Percentiles rank a stretch among this genome's conserved stretches.
phyloP scores from a whole-genome alignment of 2,113 vertebrate species.

The Cyprinodon tularosa region DNA sequence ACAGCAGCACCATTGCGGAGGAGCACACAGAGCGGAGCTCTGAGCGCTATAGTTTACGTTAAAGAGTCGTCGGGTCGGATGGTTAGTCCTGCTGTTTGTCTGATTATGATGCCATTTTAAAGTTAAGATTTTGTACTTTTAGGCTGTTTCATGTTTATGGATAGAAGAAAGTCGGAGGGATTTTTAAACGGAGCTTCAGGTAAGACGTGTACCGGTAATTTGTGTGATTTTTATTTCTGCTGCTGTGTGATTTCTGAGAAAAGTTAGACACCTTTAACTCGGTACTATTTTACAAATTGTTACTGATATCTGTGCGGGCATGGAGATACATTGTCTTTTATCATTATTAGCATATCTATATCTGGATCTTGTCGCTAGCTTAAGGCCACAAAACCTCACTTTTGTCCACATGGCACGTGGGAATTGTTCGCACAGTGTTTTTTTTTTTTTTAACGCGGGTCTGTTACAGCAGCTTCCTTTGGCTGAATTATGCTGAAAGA shows the following conservation, averaged over 20 bases:
- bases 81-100: not conserved
- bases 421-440: not conserved
- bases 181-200: slow-evolving; percentile 56
- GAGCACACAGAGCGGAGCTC: not conserved
- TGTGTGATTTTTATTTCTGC: not conserved
- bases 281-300: too few species aligned
- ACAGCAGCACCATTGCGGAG: slow-evolving; percentile 2
- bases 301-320: not conserved
- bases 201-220: slow-evolving; percentile 7
- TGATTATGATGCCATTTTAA: slow-evolving; percentile 17
- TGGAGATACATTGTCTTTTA: not conserved
- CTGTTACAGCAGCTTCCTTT: not conserved
- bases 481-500: not conserved
- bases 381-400: not conserved
- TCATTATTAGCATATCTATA: not conserved
- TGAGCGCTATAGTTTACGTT: slow-evolving; percentile 18
- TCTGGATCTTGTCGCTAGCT: not conserved
- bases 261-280: not conserved
- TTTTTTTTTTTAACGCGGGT: not conserved
- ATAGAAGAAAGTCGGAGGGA: slow-evolving; percentile 16
- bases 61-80: not conserved
- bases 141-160: slow-evolving; percentile 53
- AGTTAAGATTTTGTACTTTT: not conserved
- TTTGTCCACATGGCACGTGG: slow-evolving; percentile 37
- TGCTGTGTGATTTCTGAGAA: not conserved